Base-by-base conservation (phyloP, 1,140 invertebrate species). In the Acromyrmex charruanus region DNA sequence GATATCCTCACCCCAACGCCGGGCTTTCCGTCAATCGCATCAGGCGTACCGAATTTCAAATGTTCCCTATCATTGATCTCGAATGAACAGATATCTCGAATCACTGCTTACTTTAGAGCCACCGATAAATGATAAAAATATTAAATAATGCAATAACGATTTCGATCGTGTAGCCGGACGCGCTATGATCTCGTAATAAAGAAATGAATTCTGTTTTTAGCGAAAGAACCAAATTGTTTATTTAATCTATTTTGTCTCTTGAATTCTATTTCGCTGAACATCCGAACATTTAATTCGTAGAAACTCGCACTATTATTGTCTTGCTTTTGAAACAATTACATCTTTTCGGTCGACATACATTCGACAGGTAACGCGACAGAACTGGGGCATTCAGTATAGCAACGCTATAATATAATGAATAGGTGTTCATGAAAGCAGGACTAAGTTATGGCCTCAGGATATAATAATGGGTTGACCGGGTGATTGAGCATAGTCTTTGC, bases 401-500 rank as follows among this genome's bases (percentile, higher is more conserved):
- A 51, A 68, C 44, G 28, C 16, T 63, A 25, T 80, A 51, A 14
- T 44, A 44, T 44, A 44, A 44, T 44, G 39, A 61, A 59, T 61
- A 59, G 28, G 10, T 49, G 28, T 21, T 69, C 66, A 63, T n/a
- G 44, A 55, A 28, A 59, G 18, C 61, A 49, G 69, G 25, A 68
- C 80, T 63, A 63, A 55, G 75, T 61, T 68, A 69, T 51, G 74
- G 53, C 53, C 39, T 1, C 58, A n/a, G 53, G 49, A 25, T 88
- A 77, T 71, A 86, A 86, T 68, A 74, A 55, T 25, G 39, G 68
- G 55, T 74, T 79, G 85, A 31, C 69, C 51, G 58, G 69, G 68
- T 77, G 82, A 68, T 81, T 69, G 72, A 75, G 59, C 68, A 61
- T 81, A 66, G 59, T 89, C 88, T 71, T 49, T 58, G 49, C 77